A percentile compares a stretch with the other conserved stretches of the same genome.
Evolutionary conservation across 2,888 invertebrate genomes (phyloP).

Genomic region (Brenthis daphne): DNA sequence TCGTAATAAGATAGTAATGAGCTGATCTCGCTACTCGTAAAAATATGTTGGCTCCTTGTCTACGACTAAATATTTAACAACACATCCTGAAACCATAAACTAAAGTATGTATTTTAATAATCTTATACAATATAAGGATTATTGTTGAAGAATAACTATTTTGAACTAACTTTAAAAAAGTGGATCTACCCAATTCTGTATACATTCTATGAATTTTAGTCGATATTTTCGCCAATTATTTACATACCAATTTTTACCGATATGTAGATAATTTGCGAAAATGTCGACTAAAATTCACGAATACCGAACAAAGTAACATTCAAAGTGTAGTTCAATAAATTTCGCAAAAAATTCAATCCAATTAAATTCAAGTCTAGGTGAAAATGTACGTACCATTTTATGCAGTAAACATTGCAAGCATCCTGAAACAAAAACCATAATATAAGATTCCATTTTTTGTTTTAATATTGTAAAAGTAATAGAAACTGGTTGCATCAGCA

Average conservation of each 20-base stretch:
- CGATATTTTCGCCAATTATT: too few relatives aligned
- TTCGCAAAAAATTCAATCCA: too few relatives aligned
- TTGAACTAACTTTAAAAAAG: too few relatives aligned
- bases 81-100: conserved; percentile 36
- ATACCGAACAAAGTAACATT: too few relatives aligned
- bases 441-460: conserved; percentile 6
- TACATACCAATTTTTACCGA: too few relatives aligned
- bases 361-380: background rate
- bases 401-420: background rate
- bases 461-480: conserved; percentile 19
- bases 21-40: conserved; percentile 71
- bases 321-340: too few relatives aligned
- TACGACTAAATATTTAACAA: conserved; percentile 76
- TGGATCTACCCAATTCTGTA: too few relatives aligned
- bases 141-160: too few relatives aligned
- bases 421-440: conserved; percentile 29
- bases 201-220: too few relatives aligned
- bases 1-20: conserved; percentile 81
- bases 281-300: too few relatives aligned
- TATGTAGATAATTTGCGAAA: too few relatives aligned
- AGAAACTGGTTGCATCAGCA: conserved; percentile 71
- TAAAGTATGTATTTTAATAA: background rate
- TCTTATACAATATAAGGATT: too few relatives aligned
- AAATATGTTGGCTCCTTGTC: conserved; percentile 76
- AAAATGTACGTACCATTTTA: background rate